Percentiles rank a stretch among this genome's conserved stretches.
phyloP scores from a whole-genome alignment of 2,113 vertebrate species.

The Paradisaea rubra region DNA sequence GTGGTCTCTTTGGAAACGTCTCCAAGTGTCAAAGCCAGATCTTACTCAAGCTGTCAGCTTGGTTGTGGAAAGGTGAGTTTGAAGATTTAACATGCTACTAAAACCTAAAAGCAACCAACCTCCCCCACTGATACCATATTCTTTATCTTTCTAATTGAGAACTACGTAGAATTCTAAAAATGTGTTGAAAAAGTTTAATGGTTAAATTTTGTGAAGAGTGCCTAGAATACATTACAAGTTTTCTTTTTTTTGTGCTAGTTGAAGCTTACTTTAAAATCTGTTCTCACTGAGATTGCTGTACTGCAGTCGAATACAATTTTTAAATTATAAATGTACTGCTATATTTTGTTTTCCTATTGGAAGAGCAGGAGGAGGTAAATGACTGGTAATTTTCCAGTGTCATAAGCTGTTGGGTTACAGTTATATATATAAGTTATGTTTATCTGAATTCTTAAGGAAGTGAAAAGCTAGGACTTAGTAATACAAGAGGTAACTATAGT shows the following conservation, averaged over 20 bases:
- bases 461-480: neutral
- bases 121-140: neutral
- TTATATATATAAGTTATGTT: neutral
- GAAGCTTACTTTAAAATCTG: neutral
- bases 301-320: neutral
- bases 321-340: neutral
- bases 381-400: neutral
- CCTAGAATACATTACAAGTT: neutral
- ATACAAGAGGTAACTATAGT: neutral
- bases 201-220: neutral
- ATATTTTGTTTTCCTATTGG: neutral
- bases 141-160: neutral
- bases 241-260: neutral
- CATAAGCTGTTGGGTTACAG: neutral
- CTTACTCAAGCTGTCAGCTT: conserved; percentile 84
- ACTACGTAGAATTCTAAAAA: neutral
- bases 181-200: neutral
- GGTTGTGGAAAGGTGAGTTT: conserved; percentile 87
- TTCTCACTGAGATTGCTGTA: neutral
- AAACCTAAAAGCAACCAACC: neutral
- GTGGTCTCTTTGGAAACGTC: conserved; percentile 91
- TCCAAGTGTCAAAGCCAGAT: conserved; percentile 86
- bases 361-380: neutral
- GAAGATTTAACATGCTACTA: neutral
- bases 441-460: neutral